Evolutionary conservation across 2,113 vertebrate genomes (phyloP), one percentile per base, ranked within the genome.

Genomic region (human (Homo sapiens)): DNA sequence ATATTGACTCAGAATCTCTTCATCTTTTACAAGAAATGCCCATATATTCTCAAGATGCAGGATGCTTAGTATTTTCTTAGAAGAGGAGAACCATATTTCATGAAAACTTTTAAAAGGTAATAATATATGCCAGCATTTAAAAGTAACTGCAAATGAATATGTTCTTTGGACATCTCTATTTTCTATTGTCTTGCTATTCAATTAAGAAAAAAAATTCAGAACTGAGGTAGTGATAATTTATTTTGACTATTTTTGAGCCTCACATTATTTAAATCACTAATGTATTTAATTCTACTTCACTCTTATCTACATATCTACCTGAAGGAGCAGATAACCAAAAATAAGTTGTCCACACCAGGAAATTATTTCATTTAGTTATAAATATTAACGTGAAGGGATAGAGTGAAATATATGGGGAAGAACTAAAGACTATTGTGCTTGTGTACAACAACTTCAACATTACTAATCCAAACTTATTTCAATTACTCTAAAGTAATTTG

Each of bases 401-500:
- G 9, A 43, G 0, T 4, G 92, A 79, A 79, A 43, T 87, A 79
- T 7, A 40, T 1, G 76, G 2, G 8, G 14, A 81, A 20, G n/a
- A 78, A 79, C 2, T 61, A 68, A 64, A 70, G 17, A 8, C n/a
- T 40, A 55, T 22, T 48, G 1, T 80, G 25, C 10, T 80, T 93
- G 23, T 76, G 8, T 61, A 23, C 20, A 81, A 66, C 17, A 70
- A 64, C 20, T 35, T 90, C 38, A n/a, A 55, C n/a, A 61, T 87
- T 89, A 59, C 1, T 79, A 90, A 87, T 59, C 5, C 13, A 50
- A 72, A 85, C 7, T 48, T 50, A 52, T 75, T 84, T 88, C 9
- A 94, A 43, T 93, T 87, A 38, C n/a, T 86, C 32, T 89, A 52
- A 70, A 87, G 35, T 59, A 86, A 94, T 92, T 87, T 83, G n/a